Evolutionary conservation across 1,140 invertebrate genomes (phyloP).

Genomic region (Planococcus citri): DNA sequence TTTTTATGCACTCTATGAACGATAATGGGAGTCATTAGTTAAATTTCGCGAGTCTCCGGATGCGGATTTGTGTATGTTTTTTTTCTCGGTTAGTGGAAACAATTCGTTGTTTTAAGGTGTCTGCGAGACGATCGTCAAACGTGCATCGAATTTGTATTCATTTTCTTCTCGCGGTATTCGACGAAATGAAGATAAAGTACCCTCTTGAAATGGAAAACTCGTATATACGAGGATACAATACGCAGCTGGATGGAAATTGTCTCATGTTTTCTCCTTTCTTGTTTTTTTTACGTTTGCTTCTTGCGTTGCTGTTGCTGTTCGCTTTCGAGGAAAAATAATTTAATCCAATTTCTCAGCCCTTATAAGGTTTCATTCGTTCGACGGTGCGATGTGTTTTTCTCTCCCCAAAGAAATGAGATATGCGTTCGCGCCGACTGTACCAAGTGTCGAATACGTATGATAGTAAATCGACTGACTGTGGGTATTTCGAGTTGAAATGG

Average conservation of each 20-base stretch:
- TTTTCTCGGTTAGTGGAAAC: neutral
- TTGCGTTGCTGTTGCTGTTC: too few relatives aligned
- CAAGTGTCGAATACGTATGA: too few relatives aligned
- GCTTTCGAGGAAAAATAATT: neutral
- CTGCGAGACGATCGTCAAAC: slow-evolving; percentile 8
- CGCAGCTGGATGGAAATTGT: neutral
- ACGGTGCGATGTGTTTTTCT: too few relatives aligned
- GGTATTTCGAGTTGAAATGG: too few relatives aligned
- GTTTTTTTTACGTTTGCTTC: neutral
- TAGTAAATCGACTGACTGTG: too few relatives aligned
- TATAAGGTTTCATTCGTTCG: neutral
- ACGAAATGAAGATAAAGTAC: slow-evolving; percentile 14
- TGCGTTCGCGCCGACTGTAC: too few relatives aligned
- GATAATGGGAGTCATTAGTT: neutral
- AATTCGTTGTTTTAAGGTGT: neutral
- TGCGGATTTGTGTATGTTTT: neutral
- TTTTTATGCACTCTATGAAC: neutral
- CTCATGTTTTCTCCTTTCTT: neutral
- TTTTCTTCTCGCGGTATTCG: neutral
- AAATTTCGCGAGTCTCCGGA: neutral
- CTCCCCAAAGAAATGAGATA: too few relatives aligned
- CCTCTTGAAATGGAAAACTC: slow-evolving; percentile 4
- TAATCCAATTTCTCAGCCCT: slow-evolving; percentile 13
- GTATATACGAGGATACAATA: neutral
- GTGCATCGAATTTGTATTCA: slow-evolving; percentile 19